These are phyloP conservation scores for Nymphalis c-album DNA, from an alignment of 2,888 invertebrate species.

Conservation along the genomic window DNA sequence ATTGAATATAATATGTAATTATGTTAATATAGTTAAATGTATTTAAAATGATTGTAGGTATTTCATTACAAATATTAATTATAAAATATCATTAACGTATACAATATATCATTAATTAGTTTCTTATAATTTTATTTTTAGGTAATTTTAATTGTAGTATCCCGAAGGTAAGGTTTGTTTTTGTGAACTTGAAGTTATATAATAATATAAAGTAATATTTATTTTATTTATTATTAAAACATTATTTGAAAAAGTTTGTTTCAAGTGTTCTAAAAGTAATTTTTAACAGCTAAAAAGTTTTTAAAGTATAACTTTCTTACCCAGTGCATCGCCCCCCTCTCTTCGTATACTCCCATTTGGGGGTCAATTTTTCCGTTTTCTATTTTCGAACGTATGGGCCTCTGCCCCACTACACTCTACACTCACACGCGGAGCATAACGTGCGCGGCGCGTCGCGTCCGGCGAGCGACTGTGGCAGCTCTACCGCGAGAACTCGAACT, in stretches of 20 bases:
- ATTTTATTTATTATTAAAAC: neutral
- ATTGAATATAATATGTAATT: too few species aligned
- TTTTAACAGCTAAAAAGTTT: conserved; percentile 10
- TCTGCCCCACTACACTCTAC: conserved; percentile 76
- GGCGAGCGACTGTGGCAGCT: conserved; percentile 64
- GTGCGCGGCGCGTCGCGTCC: conserved; percentile 69
- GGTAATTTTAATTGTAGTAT: too few species aligned
- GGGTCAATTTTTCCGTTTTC: conserved; percentile 80
- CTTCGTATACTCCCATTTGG: conserved; percentile 97
- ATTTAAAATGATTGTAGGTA: too few species aligned
- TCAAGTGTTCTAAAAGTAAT: neutral
- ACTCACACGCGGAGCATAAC: conserved; percentile 70
- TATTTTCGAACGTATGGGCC: conserved; percentile 78
- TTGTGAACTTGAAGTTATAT: too few species aligned
- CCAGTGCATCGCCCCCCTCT: conserved; percentile 95
- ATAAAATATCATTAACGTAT: too few species aligned
- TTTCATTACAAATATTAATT: too few species aligned
- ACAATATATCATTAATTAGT: too few species aligned
- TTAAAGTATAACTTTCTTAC: conserved; percentile 77
- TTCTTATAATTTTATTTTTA: too few species aligned
- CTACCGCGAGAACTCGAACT: conserved; percentile 20
- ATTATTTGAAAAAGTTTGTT: neutral
- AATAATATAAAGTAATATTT: too few species aligned
- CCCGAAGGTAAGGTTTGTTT: too few species aligned
- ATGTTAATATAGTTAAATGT: too few species aligned